Conservation (phyloP, 2,797 vertebrate genomes). For the Micrastur ruficollis region DNA sequence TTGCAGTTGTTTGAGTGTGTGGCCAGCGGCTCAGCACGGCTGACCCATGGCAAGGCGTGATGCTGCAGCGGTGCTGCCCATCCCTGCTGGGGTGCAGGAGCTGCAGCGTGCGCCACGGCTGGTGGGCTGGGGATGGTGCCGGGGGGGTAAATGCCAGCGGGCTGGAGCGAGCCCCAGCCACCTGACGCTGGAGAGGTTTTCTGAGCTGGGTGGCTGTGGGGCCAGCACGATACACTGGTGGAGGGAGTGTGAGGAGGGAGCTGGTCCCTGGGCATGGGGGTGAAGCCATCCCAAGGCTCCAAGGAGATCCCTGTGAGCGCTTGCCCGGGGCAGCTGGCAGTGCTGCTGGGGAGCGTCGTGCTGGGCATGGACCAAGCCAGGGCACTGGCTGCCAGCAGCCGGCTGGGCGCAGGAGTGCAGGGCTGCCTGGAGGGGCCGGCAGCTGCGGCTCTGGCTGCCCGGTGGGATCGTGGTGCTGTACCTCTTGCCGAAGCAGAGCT, state of each 20-base stretch:
- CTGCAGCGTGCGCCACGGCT: rapidly evolving
- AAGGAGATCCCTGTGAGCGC: neutral
- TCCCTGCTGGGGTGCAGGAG: neutral
- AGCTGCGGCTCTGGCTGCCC: neutral
- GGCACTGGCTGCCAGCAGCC: neutral
- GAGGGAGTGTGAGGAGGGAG: neutral
- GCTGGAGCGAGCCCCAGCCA: rapidly evolving
- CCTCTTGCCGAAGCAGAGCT: neutral
- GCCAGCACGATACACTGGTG: rapidly evolving
- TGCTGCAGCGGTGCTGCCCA: neutral
- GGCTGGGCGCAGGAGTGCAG: neutral
- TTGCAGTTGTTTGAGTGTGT: neutral
- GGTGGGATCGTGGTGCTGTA: neutral
- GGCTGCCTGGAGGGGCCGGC: neutral
- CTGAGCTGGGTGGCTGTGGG: neutral
- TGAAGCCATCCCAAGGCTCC: rapidly evolving
- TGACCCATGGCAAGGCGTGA: neutral
- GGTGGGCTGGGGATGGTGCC: neutral
- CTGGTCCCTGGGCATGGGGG: rapidly evolving
- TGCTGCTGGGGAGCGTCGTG: neutral
- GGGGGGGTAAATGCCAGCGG: neutral
- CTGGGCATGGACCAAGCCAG: neutral
- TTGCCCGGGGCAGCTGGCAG: rapidly evolving
- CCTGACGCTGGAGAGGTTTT: neutral
- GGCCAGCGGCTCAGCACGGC: neutral